Percentiles rank a stretch among this genome's conserved stretches.
These are phyloP conservation scores for Myxocyprinus asiaticus DNA, from an alignment of 2,113 vertebrate species.

Conservation along the genomic window DNA sequence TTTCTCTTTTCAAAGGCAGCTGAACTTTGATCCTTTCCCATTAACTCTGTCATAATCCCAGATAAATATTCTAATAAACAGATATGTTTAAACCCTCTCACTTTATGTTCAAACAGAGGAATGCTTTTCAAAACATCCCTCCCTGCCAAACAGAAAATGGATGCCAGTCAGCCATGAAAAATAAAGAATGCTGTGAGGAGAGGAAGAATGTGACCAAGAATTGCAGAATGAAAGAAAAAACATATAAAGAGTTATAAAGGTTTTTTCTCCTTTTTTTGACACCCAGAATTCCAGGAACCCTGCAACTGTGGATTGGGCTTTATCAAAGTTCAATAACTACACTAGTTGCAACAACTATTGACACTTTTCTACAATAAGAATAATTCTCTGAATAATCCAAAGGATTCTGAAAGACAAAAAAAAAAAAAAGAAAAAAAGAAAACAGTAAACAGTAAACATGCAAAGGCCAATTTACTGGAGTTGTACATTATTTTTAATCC, in stretches of 20 bases:
- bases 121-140: constrained; percentile 63
- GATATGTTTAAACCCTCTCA: constrained; percentile 55
- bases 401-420: background rate
- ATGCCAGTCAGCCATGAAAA: constrained; percentile 54
- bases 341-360: background rate
- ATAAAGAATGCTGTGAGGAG: constrained; percentile 43
- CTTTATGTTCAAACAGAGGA: constrained; percentile 64
- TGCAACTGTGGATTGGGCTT: background rate
- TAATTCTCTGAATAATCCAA: background rate
- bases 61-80: constrained; percentile 60
- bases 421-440: background rate
- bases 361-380: background rate
- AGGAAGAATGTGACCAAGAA: constrained; percentile 9
- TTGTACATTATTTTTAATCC: no score
- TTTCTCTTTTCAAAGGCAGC: constrained; percentile 23
- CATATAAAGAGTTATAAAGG: constrained; percentile 39
- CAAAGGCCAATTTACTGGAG: background rate
- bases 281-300: constrained; percentile 7
- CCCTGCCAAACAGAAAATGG: constrained; percentile 53
- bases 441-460: background rate
- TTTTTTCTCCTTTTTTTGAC: constrained; percentile 31
- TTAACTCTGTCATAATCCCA: constrained; percentile 62
- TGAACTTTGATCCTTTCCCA: constrained; percentile 58
- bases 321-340: constrained; percentile 23
- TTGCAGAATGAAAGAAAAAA: constrained; percentile 57